A percentile compares a stretch with the other conserved stretches of the same genome.
These are phyloP conservation scores for Elgaria multicarinata DNA, from an alignment of 2,113 vertebrate species.

Conservation along the genomic window DNA sequence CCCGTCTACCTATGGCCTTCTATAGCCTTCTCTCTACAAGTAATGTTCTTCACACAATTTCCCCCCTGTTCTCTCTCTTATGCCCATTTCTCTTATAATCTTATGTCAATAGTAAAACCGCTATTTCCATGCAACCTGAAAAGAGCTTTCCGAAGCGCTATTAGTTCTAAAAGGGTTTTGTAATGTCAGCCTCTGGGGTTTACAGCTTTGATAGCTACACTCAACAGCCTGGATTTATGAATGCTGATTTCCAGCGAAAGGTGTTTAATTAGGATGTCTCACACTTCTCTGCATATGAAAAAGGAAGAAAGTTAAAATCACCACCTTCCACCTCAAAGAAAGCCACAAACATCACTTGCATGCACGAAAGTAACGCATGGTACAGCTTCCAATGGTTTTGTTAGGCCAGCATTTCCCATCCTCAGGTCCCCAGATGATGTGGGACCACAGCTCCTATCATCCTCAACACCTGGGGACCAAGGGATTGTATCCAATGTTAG, in stretches of 20 bases:
- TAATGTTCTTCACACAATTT: not conserved
- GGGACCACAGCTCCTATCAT: not conserved
- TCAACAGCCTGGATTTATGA: slow-evolving; percentile 55
- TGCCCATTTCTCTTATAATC: not conserved
- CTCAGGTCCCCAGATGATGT: not conserved
- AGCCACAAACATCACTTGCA: slow-evolving; percentile 52
- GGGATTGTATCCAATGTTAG: too few relatives aligned
- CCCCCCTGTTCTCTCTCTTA: not conserved
- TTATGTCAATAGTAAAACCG: slow-evolving; percentile 47
- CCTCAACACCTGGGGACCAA: too few relatives aligned
- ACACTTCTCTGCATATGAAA: slow-evolving; percentile 71
- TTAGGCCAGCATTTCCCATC: not conserved
- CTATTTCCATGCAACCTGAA: slow-evolving; percentile 43
- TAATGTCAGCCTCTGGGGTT: slow-evolving; percentile 48
- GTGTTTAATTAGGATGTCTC: slow-evolving; percentile 86
- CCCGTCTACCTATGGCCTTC: too few relatives aligned
- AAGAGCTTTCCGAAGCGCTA: slow-evolving; percentile 43
- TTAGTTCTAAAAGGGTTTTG: slow-evolving; percentile 37
- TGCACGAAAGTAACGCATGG: slow-evolving; percentile 32
- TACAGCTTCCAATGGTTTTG: slow-evolving; percentile 25
- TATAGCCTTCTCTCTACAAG: not conserved
- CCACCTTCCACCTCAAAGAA: slow-evolving; percentile 76
- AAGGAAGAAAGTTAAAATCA: slow-evolving; percentile 67
- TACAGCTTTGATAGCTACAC: slow-evolving; percentile 64
- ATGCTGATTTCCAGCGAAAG: slow-evolving; percentile 71